These are phyloP conservation scores for Acropternis orthonyx DNA, from an alignment of 2,797 vertebrate species.

Conservation along the genomic window DNA sequence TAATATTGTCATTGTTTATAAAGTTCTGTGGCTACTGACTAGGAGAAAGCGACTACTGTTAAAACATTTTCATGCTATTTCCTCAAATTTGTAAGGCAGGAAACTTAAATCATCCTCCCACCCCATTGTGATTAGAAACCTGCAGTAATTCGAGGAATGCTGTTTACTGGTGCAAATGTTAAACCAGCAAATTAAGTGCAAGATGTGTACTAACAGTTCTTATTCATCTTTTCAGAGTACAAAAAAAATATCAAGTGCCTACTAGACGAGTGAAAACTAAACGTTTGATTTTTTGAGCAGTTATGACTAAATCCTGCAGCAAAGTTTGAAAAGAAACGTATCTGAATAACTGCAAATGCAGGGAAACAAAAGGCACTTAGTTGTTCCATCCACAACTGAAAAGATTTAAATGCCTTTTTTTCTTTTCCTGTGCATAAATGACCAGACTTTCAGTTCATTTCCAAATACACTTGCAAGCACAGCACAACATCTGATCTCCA, in stretches of 20 bases:
- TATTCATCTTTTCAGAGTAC: neutral
- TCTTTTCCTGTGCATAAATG: neutral
- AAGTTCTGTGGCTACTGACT: neutral
- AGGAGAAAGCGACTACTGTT: neutral
- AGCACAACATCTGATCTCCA: neutral
- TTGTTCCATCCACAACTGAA: neutral
- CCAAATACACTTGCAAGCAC: neutral
- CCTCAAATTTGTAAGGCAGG: neutral
- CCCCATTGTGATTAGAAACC: neutral
- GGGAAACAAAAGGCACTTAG: neutral
- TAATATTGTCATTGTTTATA: constrained; percentile 2
- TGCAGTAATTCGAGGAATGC: neutral
- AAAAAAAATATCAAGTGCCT: neutral
- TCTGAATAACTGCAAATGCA: neutral
- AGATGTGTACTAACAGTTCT: neutral
- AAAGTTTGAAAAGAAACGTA: neutral
- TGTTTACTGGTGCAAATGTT: neutral
- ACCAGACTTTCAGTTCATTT: neutral
- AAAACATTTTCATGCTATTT: constrained; percentile 44
- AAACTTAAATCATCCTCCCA: neutral
- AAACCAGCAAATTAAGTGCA: neutral
- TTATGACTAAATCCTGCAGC: neutral
- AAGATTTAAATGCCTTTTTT: neutral
- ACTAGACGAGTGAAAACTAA: neutral
- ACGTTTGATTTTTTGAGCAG: neutral